Evolutionary conservation across 1,140 invertebrate genomes (phyloP), one percentile per base, ranked within the genome.

Genomic region (Sitophilus oryzae): DNA sequence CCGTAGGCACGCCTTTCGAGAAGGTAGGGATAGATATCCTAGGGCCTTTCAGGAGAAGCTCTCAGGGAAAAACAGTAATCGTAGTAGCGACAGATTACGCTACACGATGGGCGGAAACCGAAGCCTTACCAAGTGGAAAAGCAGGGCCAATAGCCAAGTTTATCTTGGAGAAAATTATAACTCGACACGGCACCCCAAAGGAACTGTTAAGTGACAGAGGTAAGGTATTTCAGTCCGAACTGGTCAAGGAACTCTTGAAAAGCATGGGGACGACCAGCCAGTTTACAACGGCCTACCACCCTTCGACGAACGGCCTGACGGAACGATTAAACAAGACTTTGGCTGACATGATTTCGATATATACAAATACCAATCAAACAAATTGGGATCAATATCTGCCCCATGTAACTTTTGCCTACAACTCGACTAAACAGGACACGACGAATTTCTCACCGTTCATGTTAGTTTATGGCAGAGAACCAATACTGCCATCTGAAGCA

Each of bases 211-310:
- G 52, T 23, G 59, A 64, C 45, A 19, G 59, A 14, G 64, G 62
- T 18, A 54, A 49, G 25, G 50, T 22, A 11, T 65, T 65, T 43
- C 43, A 47, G 25, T 62, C 64, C 23, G 59, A 65, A 56, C 22
- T 65, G 15, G 51, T 65, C 8, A 36, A 20, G n/a, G 44, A 59
- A 37, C 41, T 65, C 16, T 25, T 62, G 9, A 20, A 48, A 44
- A 44, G 21, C 18, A 59, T 61, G 61, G 61, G 59, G 25, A 58
- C 42, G 10, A 52, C 25, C 9, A 52, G 37, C 10, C 16, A 22
- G 16, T 65, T 61, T 30, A 71, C 66, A 0, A 71, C 66, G n/a
- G 41, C 61, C 1, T 72, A 70, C 43, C 68, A 67, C 55, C 67
- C 68, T 42, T 30, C 61, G 15, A 52, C 44, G 10, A 71, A 71